Base-by-base conservation (phyloP, 2,797 vertebrate genomes). In the Micromesistius poutassou region DNA sequence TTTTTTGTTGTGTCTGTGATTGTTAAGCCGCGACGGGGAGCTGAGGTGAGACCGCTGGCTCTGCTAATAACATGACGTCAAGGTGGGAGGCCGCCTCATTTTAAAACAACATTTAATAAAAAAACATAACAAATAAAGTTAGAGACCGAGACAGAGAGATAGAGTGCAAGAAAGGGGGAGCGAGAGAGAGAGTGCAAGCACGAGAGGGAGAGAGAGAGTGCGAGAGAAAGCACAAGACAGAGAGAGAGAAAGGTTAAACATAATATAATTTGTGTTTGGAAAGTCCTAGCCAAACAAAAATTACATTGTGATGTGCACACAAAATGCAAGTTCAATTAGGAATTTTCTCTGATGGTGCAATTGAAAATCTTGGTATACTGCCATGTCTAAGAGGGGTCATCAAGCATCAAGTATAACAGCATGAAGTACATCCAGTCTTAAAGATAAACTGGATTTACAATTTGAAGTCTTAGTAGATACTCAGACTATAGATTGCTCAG, bases 41-140 rank as follows among this genome's bases (percentile, higher is more conserved):
- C 70, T 33, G 70, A 16, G 70, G 30, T 31, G 16, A 71, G 70
- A 16, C 30, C 70, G 30, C 70, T 16, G 31, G 62, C 40, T 30
- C 40, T 55, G 40, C 72, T 50, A 79, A 76, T 84, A 36, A 14
- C 72, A 71, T 74, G 68, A 62, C 30, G 78, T 75, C 22, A 38
- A 55, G 31, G 31, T 46, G 36, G 68, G 22, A 71, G 31, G 30
- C 5, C 30, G 16, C 30, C 70, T 30, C 13, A 33, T 22, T 71
- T 71, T 71, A 71, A 71, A 71, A 71, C 70, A 30, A 71, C 30
- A 12, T 71, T 71, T 30, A 68, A 7, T 28, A 2, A 2, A 68
- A n/a, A 6, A 25, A 28, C 62, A 68, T 10, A 28, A 25, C n/a
- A 13, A 68, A 28, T 28, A 68, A 19, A 62, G 55, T 14, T 22